Evolutionary conservation across 2,797 vertebrate species (phyloP).

Genomic region (Ciconia nigra): DNA sequence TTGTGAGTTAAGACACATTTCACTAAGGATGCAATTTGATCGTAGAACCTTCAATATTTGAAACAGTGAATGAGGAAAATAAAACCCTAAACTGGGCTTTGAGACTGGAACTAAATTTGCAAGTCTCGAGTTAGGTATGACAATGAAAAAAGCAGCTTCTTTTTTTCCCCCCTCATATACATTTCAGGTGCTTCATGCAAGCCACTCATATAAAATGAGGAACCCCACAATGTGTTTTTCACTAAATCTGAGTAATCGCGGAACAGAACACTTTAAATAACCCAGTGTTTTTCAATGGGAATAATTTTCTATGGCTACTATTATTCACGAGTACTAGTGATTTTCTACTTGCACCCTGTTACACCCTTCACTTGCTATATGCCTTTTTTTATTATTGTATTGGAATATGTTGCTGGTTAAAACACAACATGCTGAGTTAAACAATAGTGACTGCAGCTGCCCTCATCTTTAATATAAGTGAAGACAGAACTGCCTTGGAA

Average conservation of each 20-base stretch:
- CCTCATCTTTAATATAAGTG: not conserved
- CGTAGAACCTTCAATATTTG: not conserved
- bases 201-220: not conserved
- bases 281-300: not conserved
- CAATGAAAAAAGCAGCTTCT: not conserved
- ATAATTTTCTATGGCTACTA: conserved; percentile 5
- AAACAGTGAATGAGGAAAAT: not conserved
- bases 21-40: not conserved
- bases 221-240: not conserved
- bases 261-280: conserved; percentile 26
- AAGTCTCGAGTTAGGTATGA: not conserved
- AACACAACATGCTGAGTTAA: conserved; percentile 17
- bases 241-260: not conserved
- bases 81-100: not conserved
- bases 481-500: not conserved
- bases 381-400: not conserved
- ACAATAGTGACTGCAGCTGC: not conserved
- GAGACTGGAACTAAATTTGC: not conserved
- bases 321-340: conserved; percentile 33
- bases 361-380: not conserved
- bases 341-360: conserved; percentile 39
- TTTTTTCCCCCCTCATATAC: no score
- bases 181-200: not conserved
- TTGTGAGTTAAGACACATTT: not conserved
- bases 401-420: not conserved